Evolutionary conservation across 2,113 vertebrate species (phyloP), one percentile per base, ranked within the genome.

Genomic region (mouse (Mus musculus)): DNA sequence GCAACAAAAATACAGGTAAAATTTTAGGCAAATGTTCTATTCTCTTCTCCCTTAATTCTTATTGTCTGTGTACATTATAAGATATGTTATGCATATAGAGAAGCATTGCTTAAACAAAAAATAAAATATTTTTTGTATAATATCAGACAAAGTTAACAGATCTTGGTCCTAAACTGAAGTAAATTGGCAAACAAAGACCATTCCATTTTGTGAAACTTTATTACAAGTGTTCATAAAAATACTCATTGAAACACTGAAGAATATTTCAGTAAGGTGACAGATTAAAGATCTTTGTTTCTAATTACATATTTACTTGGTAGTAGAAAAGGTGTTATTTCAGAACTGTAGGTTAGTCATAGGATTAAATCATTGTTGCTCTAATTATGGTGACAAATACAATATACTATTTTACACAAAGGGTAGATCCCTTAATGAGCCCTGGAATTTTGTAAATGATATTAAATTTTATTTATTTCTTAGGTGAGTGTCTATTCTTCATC

Each of bases 391-490:
- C 90, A 49, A 49, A 76, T 54, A 82, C 26, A 49, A 26, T 77
- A 12, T 76, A 69, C 67, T 89, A 63, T 49, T 87, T 87, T 95
- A 49, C 63, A 89, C 36, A 87, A n/a, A 91, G 4, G 2, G 72
- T 89, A 92, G 24, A 95, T 5, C 24, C 16, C 19, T 94, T 17
- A 11, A 73, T 73, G 6, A 94, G 24, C 20, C 19, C 39, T 91
- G 0, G 52, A 84, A 76, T 91, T 89, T 95, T 95, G 80, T 16
- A 39, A 88, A 52, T 69, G 85, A 39, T 95, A 46, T n/a, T 93
- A 84, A 54, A 89, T 90, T 89, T 91, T 93, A 77, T 96, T 92
- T 97, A 77, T 96, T 88, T 96, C 36, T 97, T 73, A 65, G 39
- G 63, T 91, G n/a, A 73, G 86, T 93, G 54, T 10, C 89, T 84